These are phyloP conservation scores for Panagrolaimus sp. DNA, from an alignment of 1,140 invertebrate species.

Conservation along the genomic window DNA sequence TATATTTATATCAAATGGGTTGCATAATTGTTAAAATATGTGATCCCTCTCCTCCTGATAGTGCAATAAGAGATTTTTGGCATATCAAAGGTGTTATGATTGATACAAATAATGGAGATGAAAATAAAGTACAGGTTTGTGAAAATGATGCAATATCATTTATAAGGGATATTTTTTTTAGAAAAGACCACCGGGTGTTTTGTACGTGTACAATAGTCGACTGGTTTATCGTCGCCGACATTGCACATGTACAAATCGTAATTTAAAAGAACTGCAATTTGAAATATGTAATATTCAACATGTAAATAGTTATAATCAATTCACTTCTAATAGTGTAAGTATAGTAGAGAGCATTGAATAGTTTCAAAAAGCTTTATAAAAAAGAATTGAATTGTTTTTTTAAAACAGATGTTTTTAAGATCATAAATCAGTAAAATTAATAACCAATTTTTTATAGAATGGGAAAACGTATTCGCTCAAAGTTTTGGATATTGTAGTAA, in stretches of 20 bases:
- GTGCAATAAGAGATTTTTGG: conserved; percentile 42
- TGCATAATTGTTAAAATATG: conserved; percentile 36
- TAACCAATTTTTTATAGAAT: conserved; percentile 22
- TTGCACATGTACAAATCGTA: conserved; percentile 28
- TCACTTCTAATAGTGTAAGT: conserved; percentile 41
- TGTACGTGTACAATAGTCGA: conserved; percentile 43
- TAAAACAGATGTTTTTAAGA: no score
- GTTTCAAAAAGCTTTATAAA: no score
- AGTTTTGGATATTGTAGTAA: conserved; percentile 29
- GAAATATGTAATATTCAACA: conserved; percentile 44
- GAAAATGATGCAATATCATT: neutral
- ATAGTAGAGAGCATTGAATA: no score
- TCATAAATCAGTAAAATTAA: conserved; percentile 13
- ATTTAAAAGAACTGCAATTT: conserved; percentile 32
- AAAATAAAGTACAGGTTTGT: conserved; percentile 27
- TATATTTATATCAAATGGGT: conserved; percentile 28
- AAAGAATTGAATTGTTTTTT: no score
- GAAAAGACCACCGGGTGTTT: conserved; percentile 38
- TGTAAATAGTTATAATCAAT: conserved; percentile 39
- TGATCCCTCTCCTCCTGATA: conserved; percentile 37
- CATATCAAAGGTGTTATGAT: conserved; percentile 39
- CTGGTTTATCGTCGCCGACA: conserved; percentile 39
- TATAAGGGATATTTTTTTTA: conserved; percentile 19
- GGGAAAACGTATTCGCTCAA: conserved; percentile 28
- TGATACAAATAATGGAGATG: conserved; percentile 18